Percentiles rank a stretch among this genome's conserved stretches.
Evolutionary conservation across 2,888 invertebrate species (phyloP).

Genomic region (Lasioglossum marginatum): DNA sequence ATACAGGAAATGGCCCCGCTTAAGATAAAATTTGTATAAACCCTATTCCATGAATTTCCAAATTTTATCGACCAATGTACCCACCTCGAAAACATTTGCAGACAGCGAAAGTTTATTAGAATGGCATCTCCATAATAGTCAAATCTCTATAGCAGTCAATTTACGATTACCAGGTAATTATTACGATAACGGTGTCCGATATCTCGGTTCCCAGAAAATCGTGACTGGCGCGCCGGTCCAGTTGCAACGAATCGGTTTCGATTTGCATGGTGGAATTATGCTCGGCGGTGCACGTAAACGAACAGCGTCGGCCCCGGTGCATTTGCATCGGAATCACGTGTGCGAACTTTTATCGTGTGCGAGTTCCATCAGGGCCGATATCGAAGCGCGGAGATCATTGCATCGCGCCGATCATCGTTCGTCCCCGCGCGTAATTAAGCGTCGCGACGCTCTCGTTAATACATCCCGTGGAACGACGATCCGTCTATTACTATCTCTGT

Average conservation of each 20-base stretch:
- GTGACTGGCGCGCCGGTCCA: neutral
- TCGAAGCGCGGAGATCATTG: neutral
- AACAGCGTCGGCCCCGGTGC: neutral
- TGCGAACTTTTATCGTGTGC: conserved; percentile 9
- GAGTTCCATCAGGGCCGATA: neutral
- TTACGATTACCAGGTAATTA: conserved; percentile 8
- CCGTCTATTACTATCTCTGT: neutral
- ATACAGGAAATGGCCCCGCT: neutral
- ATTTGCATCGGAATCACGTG: conserved; percentile 25
- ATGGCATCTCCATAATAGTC: neutral
- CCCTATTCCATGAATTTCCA: neutral
- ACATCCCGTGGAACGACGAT: neutral
- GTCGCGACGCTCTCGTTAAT: neutral
- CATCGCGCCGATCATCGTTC: neutral
- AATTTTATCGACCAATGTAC: neutral
- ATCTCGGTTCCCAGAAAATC: conserved; percentile 6
- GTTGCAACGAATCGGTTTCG: conserved; percentile 14
- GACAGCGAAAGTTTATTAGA: neutral
- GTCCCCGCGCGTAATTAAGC: neutral
- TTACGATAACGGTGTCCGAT: conserved; percentile 1
- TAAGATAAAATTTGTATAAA: neutral
- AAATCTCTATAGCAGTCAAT: neutral
- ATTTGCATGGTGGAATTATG: conserved; percentile 30
- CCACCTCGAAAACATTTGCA: neutral
- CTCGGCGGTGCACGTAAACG: neutral